Conservation (phyloP, 2,113 vertebrate species). For the Megalops atlanticus region DNA sequence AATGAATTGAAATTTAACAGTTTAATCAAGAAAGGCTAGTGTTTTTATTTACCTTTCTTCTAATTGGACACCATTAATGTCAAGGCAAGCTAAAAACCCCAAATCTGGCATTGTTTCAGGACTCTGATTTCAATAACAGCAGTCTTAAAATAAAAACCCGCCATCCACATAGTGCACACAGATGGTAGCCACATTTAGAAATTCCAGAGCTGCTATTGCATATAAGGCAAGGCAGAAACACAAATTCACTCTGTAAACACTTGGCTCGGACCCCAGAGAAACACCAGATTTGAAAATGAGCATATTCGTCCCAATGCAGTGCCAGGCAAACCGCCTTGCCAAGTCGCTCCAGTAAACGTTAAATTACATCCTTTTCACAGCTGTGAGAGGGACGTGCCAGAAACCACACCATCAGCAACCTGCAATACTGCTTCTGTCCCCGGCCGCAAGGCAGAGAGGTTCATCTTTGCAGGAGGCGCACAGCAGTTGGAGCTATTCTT, state of each 20-base stretch:
- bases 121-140: neutral
- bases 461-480: neutral
- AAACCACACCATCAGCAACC: neutral
- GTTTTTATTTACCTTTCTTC: neutral
- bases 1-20: neutral
- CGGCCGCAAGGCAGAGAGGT: too few species aligned
- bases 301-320: too few species aligned
- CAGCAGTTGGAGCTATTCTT: neutral
- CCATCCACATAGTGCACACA: neutral
- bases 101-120: neutral
- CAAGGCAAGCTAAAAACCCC: too few species aligned
- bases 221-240: neutral
- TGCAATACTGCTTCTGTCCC: neutral
- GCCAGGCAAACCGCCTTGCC: neutral
- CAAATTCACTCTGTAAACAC: constrained; percentile 6
- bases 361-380: neutral
- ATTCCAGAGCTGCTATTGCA: neutral
- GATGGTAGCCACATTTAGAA: neutral
- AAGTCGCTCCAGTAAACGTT: neutral
- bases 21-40: neutral
- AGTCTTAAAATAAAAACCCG: neutral
- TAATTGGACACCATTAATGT: too few species aligned
- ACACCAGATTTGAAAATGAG: neutral
- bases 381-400: neutral
- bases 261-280: neutral